Base-by-base conservation (phyloP, 2,888 invertebrate genomes). In the Thyatira batis region DNA sequence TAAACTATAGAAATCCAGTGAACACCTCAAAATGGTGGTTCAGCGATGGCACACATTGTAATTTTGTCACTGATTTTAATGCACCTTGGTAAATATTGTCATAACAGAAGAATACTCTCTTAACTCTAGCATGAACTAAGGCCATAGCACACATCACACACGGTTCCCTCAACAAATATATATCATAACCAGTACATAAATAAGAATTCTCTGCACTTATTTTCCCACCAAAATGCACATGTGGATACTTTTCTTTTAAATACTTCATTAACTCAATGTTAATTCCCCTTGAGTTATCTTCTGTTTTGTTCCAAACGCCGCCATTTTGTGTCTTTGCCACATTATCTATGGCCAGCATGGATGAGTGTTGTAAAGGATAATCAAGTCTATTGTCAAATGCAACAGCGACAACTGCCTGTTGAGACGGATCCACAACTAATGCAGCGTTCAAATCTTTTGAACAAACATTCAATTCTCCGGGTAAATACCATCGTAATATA, bases 141-240 rank as follows among this genome's bases (percentile, higher is more conserved):
- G 96, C 98, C 99, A 99, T 99, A 0, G 97, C 93, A 87, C 99
- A 99, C 96, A 99, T 97, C 0, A 97, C 80, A 85, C 99, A 99
- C 0, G 99, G 98, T 80, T 99, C 99, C 57, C 93, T 93, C 0
- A 95, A 93, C 44, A 97, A 80, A 78, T 97, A 98, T 1, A 97
- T 86, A 87, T 97, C 95, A 82, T 97, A 98, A 1, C 96, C 96
- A 0, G 98, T 98, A 85, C 97, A 97, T 49, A 98, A 86, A 81
- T 98, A 98, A 0, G 96, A 95, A 1, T 73, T 52, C 54, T 85
- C 82, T 27, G 64, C 67, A 64, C 76, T 91, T 39, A 69, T 67
- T 58, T 78, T 82, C 0, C 93, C 92, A 20, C 94, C 94, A 74
- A 93, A 92, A 33, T 76, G 80, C 0, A 92, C 57, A 44, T 82